Percentiles rank a stretch among this genome's conserved stretches.
Evolutionary conservation across 2,113 vertebrate species (phyloP).

Genomic region (Ardeotis arabs): DNA sequence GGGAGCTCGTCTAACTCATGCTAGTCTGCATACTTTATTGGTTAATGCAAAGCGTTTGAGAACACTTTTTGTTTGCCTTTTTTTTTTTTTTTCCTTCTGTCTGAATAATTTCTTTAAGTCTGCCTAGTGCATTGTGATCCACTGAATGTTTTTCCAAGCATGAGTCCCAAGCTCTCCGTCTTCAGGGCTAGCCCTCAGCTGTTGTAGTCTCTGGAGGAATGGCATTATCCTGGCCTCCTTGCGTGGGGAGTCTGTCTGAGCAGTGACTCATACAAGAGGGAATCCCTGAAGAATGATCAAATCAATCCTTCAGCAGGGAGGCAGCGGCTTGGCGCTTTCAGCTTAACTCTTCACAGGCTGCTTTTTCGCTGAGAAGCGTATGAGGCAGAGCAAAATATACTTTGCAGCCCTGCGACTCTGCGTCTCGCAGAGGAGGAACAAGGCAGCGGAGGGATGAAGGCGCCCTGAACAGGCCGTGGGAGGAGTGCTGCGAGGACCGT

Average conservation of each 20-base stretch:
- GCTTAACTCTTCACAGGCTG: constrained; percentile 57
- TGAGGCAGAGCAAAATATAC: not conserved
- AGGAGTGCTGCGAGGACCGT: not conserved
- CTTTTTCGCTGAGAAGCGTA: not conserved
- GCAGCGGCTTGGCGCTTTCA: constrained; percentile 13
- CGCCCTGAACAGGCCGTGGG: accelerated
- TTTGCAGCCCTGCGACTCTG: not conserved
- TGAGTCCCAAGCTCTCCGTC: not conserved
- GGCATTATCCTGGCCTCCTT: constrained; percentile 70
- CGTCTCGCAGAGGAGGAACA: not conserved
- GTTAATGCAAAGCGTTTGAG: not conserved
- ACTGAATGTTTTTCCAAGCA: constrained; percentile 25
- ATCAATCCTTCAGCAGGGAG: constrained; percentile 59
- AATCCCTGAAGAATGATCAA: constrained; percentile 84
- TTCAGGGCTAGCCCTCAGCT: constrained; percentile 69
- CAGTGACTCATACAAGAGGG: constrained; percentile 83
- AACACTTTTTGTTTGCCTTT: not conserved
- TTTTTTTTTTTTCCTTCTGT: not conserved
- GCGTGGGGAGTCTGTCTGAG: constrained; percentile 66
- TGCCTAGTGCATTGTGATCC: not conserved
- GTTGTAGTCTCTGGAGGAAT: constrained; percentile 68
- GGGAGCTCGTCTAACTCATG: not conserved
- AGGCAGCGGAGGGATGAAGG: not conserved
- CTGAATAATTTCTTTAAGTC: constrained; percentile 2
- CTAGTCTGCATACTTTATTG: constrained; percentile 26